phyloP scores from a whole-genome alignment of 2,113 vertebrate genomes.

The rat (Rattus norvegicus) region DNA sequence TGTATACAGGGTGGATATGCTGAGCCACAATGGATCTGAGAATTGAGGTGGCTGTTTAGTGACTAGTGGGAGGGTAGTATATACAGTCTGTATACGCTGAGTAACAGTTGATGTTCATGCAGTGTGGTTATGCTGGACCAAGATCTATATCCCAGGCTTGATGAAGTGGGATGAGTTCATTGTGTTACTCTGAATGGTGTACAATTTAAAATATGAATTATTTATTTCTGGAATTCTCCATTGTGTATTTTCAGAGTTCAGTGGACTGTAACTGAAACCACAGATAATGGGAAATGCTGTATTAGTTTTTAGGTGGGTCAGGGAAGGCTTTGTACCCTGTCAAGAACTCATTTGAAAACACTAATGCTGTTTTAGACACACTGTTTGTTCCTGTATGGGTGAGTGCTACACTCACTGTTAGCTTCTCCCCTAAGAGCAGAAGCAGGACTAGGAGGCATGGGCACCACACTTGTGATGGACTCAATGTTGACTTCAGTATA shows the following conservation, averaged over 20 bases:
- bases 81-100: not conserved
- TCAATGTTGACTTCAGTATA: constrained; percentile 21
- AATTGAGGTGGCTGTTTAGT: not conserved
- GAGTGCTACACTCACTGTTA: not conserved
- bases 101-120: not conserved
- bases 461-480: not conserved
- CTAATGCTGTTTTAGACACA: not conserved
- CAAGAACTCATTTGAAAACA: not conserved
- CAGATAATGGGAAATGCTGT: not conserved
- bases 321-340: not conserved
- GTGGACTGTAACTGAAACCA: not conserved
- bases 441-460: not conserved
- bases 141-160: not conserved
- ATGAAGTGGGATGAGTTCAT: not conserved
- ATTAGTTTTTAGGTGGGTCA: not conserved
- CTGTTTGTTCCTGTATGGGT: not conserved
- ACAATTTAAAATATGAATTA: not conserved
- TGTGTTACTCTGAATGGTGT: not conserved
- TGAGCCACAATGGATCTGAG: not conserved
- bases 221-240: not conserved
- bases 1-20: not conserved
- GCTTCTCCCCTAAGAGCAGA: not conserved
- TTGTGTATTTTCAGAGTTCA: not conserved
- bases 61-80: not conserved
- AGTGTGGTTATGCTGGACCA: not conserved